These are phyloP conservation scores for Meganola albula DNA, from an alignment of 2,888 invertebrate species.

Conservation along the genomic window DNA sequence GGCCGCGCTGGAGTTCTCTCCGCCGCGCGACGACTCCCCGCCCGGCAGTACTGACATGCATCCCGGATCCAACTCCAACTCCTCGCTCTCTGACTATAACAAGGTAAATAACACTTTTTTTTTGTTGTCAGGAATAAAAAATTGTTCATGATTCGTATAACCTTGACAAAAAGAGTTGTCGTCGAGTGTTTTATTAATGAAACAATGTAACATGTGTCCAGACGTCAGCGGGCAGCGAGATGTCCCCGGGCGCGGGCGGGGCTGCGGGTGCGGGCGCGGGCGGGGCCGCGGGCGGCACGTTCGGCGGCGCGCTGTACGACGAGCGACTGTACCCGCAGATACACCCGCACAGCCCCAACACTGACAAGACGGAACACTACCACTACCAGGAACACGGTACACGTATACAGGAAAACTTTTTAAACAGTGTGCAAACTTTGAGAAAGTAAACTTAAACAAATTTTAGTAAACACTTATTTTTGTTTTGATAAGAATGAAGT, in stretches of 20 bases:
- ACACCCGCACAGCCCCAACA: conserved; percentile 25
- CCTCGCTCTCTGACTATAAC: conserved; percentile 57
- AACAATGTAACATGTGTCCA: too few species aligned
- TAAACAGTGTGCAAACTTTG: too few species aligned
- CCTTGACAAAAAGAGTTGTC: too few species aligned
- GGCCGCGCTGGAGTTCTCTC: conserved; percentile 86
- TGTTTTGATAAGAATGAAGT: too few species aligned
- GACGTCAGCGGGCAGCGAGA: conserved; percentile 37
- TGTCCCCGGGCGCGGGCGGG: too few species aligned
- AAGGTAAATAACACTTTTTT: too few species aligned
- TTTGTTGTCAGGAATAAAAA: too few species aligned
- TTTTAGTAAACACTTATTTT: too few species aligned
- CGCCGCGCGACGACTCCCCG: conserved; percentile 53
- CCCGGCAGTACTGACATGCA: conserved; percentile 34
- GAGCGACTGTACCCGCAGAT: conserved; percentile 28
- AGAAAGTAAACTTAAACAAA: too few species aligned
- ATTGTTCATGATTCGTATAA: too few species aligned
- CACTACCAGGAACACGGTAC: conserved; percentile 58
- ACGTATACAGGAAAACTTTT: too few species aligned
- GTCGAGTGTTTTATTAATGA: too few species aligned
- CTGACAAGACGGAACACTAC: conserved; percentile 45
- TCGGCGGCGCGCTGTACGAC: conserved; percentile 28
- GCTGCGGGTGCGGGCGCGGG: conserved; percentile 37
- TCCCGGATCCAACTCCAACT: conserved; percentile 32
- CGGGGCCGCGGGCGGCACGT: conserved; percentile 38